Percentiles rank a stretch among this genome's conserved stretches.
Conservation (phyloP, 2,888 invertebrate genomes). For the Napeogenes sylphis region DNA sequence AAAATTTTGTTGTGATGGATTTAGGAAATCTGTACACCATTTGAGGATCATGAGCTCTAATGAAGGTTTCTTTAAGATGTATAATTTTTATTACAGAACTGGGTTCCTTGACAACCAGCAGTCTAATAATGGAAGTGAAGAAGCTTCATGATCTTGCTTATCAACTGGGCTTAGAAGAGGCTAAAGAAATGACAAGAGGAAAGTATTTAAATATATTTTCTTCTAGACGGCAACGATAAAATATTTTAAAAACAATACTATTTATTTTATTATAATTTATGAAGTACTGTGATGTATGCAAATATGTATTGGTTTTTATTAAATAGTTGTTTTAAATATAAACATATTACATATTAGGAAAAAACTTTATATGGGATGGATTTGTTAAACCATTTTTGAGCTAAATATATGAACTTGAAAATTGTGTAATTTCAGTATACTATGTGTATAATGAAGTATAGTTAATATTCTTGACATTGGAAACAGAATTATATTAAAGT, state of each 20-base stretch:
- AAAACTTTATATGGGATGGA: background rate
- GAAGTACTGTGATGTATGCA: background rate
- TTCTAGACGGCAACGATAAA: conserved; percentile 55
- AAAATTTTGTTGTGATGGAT: too few species aligned
- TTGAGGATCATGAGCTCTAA: too few species aligned
- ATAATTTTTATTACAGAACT: conserved; percentile 76
- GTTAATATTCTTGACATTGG: too few species aligned
- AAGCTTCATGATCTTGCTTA: conserved; percentile 96
- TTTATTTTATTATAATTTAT: background rate
- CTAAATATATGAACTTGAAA: too few species aligned
- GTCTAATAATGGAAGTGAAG: conserved; percentile 94
- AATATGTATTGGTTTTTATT: conserved; percentile 1
- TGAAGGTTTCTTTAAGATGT: too few species aligned
- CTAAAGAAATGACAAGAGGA: conserved; percentile 97
- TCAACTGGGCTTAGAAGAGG: conserved; percentile 95
- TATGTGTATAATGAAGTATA: too few species aligned
- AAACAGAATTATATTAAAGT: too few species aligned
- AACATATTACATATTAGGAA: background rate
- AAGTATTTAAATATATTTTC: conserved; percentile 93
- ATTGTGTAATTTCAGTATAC: too few species aligned
- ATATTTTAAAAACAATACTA: background rate
- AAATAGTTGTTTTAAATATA: background rate
- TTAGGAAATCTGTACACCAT: too few species aligned
- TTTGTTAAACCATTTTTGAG: background rate
- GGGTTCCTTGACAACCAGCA: conserved; percentile 85